Evolutionary conservation across 2,797 vertebrate species (phyloP).

Genomic region (Sebastes goodei): DNA sequence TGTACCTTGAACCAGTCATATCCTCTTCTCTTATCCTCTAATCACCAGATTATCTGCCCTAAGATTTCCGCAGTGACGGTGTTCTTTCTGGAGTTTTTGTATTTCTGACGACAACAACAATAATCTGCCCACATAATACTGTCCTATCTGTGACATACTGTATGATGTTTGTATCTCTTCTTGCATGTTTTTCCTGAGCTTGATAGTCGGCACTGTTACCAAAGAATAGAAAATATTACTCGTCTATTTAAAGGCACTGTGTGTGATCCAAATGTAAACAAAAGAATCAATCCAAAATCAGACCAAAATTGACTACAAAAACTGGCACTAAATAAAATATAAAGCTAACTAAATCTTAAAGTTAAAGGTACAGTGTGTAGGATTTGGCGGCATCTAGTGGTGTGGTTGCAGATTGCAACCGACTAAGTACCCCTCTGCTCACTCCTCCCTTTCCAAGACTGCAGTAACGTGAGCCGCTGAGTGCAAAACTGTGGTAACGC

Average conservation of each 20-base stretch:
- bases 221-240: background rate
- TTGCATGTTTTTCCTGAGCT: background rate
- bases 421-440: too few relatives aligned
- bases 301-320: background rate
- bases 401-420: too few relatives aligned
- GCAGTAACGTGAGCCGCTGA: too few relatives aligned
- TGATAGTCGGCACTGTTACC: background rate
- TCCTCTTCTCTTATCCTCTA: constrained; percentile 39
- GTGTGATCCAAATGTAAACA: background rate
- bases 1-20: constrained; percentile 1
- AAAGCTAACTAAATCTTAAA: background rate
- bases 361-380: background rate
- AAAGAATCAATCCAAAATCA: background rate
- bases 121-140: background rate
- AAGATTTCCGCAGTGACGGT: constrained; percentile 39
- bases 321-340: too few relatives aligned
- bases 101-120: constrained; percentile 1
- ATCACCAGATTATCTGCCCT: constrained; percentile 54
- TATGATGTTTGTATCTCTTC: background rate
- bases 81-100: constrained; percentile 9
- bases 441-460: too few relatives aligned
- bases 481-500: too few relatives aligned
- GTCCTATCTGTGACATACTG: background rate
- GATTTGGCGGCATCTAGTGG: too few relatives aligned
- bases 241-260: background rate